phyloP scores from a whole-genome alignment of 2,888 invertebrate genomes.

The Heliconius sara region DNA sequence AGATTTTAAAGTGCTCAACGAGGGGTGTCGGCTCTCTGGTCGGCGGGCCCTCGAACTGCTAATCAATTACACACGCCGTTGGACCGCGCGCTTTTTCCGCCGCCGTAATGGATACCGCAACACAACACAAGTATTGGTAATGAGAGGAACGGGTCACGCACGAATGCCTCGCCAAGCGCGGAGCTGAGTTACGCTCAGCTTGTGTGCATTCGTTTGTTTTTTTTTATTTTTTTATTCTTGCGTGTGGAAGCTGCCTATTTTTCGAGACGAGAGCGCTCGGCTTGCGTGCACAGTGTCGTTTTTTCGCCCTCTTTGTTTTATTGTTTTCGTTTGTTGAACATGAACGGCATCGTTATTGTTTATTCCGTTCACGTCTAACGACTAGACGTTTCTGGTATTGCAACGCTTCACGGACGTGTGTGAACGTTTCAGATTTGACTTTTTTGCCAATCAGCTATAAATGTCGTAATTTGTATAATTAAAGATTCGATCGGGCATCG shows the following conservation, averaged over 20 bases:
- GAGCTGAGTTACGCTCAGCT: conserved; percentile 60
- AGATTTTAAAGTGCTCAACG: conserved; percentile 60
- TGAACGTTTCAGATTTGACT: conserved; percentile 27
- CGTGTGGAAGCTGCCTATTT: conserved; percentile 71
- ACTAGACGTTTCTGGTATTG: conserved; percentile 28
- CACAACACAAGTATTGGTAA: conserved; percentile 68
- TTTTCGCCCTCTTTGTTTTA: conserved; percentile 76
- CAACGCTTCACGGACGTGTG: conserved; percentile 20
- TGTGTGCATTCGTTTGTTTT: conserved; percentile 61
- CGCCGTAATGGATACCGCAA: conserved; percentile 78
- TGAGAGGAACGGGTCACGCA: conserved; percentile 67
- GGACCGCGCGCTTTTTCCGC: conserved; percentile 74
- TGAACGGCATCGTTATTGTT: conserved; percentile 71
- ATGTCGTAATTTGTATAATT: conserved; percentile 45
- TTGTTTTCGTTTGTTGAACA: conserved; percentile 68
- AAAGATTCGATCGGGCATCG: conserved; percentile 45
- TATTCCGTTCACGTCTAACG: conserved; percentile 34
- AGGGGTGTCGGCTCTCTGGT: conserved; percentile 53
- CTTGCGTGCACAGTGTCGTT: conserved; percentile 73
- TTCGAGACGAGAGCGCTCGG: conserved; percentile 66
- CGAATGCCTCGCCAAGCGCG: conserved; percentile 72
- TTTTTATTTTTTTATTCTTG: conserved; percentile 55
- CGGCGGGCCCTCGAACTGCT: conserved; percentile 74
- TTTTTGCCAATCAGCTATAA: conserved; percentile 31
- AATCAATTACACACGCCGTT: conserved; percentile 80